A percentile compares a stretch with the other conserved stretches of the same genome.
phyloP scores from a whole-genome alignment of 2,113 vertebrate genomes.

The Erythrocercus mccallii region DNA sequence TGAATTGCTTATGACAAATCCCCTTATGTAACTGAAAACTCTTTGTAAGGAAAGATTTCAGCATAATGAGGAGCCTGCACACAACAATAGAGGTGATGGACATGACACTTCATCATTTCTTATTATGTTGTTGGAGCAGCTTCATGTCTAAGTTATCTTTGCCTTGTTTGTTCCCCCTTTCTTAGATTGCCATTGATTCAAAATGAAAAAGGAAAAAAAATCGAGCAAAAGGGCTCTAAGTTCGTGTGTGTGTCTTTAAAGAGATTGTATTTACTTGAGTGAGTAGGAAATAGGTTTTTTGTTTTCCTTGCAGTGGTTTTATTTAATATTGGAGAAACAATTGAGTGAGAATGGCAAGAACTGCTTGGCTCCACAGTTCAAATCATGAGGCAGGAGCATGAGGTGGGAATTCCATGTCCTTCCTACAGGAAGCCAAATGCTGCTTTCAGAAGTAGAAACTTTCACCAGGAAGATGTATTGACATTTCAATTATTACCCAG shows the following conservation, averaged over 20 bases:
- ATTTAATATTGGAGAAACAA: not conserved
- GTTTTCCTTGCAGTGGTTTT: not conserved
- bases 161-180: not conserved
- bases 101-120: not conserved
- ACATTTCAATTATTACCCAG: not conserved
- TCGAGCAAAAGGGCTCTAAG: not conserved
- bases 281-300: not conserved
- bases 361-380: not conserved
- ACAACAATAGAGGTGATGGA: not conserved
- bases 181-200: not conserved
- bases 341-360: not conserved
- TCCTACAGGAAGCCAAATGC: not conserved
- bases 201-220: not conserved
- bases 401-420: not conserved
- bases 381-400: not conserved
- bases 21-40: not conserved
- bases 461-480: not conserved
- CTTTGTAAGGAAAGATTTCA: not conserved
- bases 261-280: not conserved
- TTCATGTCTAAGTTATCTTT: not conserved
- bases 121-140: not conserved
- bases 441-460: not conserved
- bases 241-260: not conserved
- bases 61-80: not conserved
- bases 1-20: not conserved